Conservation (phyloP, 2,797 vertebrate genomes). For the Parauchenoglanis ngamensis region DNA sequence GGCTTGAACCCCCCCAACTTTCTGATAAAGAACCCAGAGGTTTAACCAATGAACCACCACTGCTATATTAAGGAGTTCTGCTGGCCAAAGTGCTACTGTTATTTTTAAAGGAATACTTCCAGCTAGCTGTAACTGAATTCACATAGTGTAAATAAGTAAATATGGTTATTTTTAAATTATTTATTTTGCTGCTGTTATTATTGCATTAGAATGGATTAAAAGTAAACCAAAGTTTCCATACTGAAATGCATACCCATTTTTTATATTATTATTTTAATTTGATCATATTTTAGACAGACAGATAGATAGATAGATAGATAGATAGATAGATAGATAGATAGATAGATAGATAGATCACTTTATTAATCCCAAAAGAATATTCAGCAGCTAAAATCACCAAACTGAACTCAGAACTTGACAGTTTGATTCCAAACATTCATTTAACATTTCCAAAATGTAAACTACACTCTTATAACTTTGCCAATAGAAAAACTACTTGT, state of each 20-base stretch:
- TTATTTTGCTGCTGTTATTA: background rate
- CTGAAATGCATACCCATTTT: background rate
- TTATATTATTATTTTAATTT: background rate
- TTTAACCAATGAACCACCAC: background rate
- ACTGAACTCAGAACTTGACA: background rate
- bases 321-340: slow-evolving; percentile 1
- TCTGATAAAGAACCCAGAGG: background rate
- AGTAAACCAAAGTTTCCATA: background rate
- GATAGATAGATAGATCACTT: background rate
- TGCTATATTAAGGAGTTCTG: background rate
- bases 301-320: background rate
- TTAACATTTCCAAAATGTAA: background rate
- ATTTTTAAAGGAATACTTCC: background rate
- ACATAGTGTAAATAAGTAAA: background rate
- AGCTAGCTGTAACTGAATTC: background rate
- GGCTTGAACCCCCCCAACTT: background rate
- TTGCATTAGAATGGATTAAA: background rate
- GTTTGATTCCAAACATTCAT: background rate
- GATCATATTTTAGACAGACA: background rate
- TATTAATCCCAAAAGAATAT: background rate
- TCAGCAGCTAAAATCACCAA: background rate
- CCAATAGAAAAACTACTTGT: background rate
- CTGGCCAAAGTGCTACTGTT: background rate
- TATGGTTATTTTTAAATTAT: background rate
- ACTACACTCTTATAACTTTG: background rate